phyloP scores from a whole-genome alignment of 2,888 invertebrate genomes.

The Philopedon plagiatum region DNA sequence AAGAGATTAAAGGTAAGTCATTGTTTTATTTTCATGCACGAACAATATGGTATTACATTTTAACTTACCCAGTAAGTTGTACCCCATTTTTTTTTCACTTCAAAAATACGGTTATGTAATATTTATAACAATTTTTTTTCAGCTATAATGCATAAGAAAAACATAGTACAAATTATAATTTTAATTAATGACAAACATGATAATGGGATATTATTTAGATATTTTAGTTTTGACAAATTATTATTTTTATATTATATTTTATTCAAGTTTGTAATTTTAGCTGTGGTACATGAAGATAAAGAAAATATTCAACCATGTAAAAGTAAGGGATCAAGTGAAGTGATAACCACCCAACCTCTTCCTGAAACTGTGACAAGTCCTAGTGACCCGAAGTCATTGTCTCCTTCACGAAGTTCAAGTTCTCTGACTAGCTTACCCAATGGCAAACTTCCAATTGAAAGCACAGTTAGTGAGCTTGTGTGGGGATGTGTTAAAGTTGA shows the following conservation, averaged over 20 bases:
- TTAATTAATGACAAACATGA: too few species aligned
- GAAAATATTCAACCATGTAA: conserved; percentile 48
- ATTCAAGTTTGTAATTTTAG: conserved; percentile 13
- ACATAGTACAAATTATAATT: too few species aligned
- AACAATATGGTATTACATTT: too few species aligned
- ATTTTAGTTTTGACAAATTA: too few species aligned
- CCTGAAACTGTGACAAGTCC: background rate
- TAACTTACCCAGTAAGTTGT: too few species aligned
- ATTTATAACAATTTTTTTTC: too few species aligned
- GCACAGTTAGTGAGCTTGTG: conserved; percentile 72
- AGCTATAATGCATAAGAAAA: too few species aligned
- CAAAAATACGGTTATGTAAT: too few species aligned
- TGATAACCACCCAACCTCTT: background rate
- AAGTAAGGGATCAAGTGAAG: background rate
- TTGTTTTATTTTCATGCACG: too few species aligned
- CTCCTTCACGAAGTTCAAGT: conserved; percentile 60
- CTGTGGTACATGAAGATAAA: conserved; percentile 46
- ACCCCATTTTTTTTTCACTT: too few species aligned
- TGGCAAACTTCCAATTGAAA: conserved; percentile 71
- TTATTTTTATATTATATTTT: background rate
- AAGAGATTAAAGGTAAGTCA: conserved; percentile 47
- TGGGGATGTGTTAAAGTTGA: conserved; percentile 75
- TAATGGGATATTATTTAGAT: too few species aligned
- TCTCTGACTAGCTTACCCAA: conserved; percentile 63
- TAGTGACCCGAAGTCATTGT: background rate